A percentile compares a stretch with the other conserved stretches of the same genome.
These are phyloP conservation scores for Papilio dardanus DNA, from an alignment of 1,140 invertebrate species.

Conservation along the genomic window DNA sequence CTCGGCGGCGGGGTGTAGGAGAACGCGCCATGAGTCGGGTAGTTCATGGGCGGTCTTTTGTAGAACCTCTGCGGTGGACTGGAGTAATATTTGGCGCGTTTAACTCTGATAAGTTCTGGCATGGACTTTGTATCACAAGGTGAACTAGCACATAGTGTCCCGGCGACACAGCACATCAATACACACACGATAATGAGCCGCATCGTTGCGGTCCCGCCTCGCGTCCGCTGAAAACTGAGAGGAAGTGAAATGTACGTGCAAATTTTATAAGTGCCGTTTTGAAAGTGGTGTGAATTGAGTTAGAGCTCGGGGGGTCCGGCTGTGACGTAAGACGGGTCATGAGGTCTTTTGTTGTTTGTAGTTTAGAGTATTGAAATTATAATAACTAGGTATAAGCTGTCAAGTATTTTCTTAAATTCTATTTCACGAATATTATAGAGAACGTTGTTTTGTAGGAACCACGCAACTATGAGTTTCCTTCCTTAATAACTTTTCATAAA, in stretches of 20 bases:
- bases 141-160: slow-evolving; percentile 44
- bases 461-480: too few relatives aligned
- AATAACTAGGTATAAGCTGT: too few relatives aligned
- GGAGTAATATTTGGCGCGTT: slow-evolving; percentile 67
- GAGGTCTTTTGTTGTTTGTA: slow-evolving; percentile 43
- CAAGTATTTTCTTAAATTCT: too few relatives aligned
- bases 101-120: slow-evolving; percentile 55
- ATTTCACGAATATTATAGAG: too few relatives aligned
- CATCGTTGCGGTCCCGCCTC: slow-evolving; percentile 44
- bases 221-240: slow-evolving; percentile 61
- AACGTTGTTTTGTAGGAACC: too few relatives aligned
- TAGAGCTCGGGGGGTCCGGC: slow-evolving; percentile 50
- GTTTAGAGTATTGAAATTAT: neutral
- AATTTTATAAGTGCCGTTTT: slow-evolving; percentile 67
- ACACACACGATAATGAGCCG: slow-evolving; percentile 45
- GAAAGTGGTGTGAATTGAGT: slow-evolving; percentile 76
- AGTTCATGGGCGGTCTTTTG: slow-evolving; percentile 53
- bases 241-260: slow-evolving; percentile 56
- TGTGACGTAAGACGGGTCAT: slow-evolving; percentile 39
- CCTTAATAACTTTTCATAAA: too few relatives aligned
- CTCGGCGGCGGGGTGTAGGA: slow-evolving; percentile 66
- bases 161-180: slow-evolving; percentile 51
- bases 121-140: slow-evolving; percentile 40
- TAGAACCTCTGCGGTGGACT: slow-evolving; percentile 59
- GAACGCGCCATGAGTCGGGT: slow-evolving; percentile 54